A percentile compares a stretch with the other conserved stretches of the same genome.
Conservation (phyloP, 2,113 vertebrate genomes). For the Oryzias celebensis region DNA sequence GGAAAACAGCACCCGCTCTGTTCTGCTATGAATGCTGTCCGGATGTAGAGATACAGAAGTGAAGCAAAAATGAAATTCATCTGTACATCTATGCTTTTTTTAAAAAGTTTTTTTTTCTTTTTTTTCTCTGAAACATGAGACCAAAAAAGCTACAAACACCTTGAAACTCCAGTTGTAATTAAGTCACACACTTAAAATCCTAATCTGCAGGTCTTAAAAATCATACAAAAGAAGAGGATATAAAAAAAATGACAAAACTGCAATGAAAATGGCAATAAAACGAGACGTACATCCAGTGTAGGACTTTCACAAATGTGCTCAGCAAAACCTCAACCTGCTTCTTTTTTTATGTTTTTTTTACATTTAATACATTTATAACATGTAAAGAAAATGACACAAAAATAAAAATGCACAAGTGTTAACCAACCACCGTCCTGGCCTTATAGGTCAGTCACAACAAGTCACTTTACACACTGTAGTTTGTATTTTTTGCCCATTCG, state of each 20-base stretch:
- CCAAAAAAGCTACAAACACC: conserved; percentile 54
- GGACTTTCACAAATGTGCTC: conserved; percentile 80
- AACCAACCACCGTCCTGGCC: conserved; percentile 58
- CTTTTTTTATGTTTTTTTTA: conserved; percentile 70
- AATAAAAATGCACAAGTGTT: conserved; percentile 71
- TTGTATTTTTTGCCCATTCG: conserved; percentile 57
- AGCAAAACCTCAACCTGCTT: conserved; percentile 68
- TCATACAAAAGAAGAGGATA: conserved; percentile 42
- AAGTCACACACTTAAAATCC: conserved; percentile 47
- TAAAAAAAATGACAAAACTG: conserved; percentile 55
- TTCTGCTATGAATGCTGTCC: conserved; percentile 23
- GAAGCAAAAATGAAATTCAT: conserved; percentile 34
- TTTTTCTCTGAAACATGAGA: conserved; percentile 57
- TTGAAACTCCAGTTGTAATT: conserved; percentile 44
- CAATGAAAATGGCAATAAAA: conserved; percentile 56
- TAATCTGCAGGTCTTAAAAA: conserved; percentile 39
- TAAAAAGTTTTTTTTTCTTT: conserved; percentile 1
- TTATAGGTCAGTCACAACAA: conserved; percentile 43
- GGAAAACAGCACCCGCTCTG: conserved; percentile 40
- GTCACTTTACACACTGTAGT: conserved; percentile 58
- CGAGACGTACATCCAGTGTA: conserved; percentile 80
- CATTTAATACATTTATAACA: conserved; percentile 80
- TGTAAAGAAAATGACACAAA: conserved; percentile 65
- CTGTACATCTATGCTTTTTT: conserved; percentile 18
- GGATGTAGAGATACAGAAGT: conserved; percentile 29